Base-by-base conservation (phyloP, 2,113 vertebrate genomes). In the Machaerirhynchus nigripectus region DNA sequence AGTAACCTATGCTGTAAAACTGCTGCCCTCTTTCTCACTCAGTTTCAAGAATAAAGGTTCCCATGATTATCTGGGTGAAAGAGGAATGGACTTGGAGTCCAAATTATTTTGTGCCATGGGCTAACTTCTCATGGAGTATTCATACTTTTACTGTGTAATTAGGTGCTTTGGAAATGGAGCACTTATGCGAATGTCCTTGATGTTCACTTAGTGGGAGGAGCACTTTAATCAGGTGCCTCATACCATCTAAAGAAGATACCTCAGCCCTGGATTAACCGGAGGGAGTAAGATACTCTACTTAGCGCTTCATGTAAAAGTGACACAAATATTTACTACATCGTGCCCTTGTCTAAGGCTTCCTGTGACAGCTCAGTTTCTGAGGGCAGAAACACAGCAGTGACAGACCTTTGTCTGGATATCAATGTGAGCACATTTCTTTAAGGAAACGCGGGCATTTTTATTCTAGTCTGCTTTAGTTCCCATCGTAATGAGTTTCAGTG, bases 151-250 rank as follows among this genome's bases (percentile, higher is more conserved):
- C 5, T 21, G 37, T 3, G 1, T 7, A 84, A 26, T 39, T 35
- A 39, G 3, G 15, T 67, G 47, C 11, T 88, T 79, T 79, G 33
- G 27, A 18, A 74, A 11, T 21, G 8, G 35, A 63, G 9, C 15
- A 18, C 6, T 71, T 27, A 31, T 0, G 1, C 16, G 33, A 84
- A 49, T 21, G n/a, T 1, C 31, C 20, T 73, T 65, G n/a, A 53
- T 73, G 31, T 14, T 30, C 33, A 53, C 19, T 4, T 73, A 49
- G 44, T 37, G 24, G 26, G 28, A 79, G 21, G 1, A 88, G 3
- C 6, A 16, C 3, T 61, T 65, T 46, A 40, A 53, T 57, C 31
- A 52, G 8, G 13, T 55, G 21, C 14, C 14, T 75, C 68, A 1
- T 13, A 47, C 7, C 4, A 33, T 13, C 50, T 63, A 46, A 78